Evolutionary conservation across 2,888 invertebrate species (phyloP), one percentile per base, ranked within the genome.

Genomic region (Hirtodrosophila duncani): DNA sequence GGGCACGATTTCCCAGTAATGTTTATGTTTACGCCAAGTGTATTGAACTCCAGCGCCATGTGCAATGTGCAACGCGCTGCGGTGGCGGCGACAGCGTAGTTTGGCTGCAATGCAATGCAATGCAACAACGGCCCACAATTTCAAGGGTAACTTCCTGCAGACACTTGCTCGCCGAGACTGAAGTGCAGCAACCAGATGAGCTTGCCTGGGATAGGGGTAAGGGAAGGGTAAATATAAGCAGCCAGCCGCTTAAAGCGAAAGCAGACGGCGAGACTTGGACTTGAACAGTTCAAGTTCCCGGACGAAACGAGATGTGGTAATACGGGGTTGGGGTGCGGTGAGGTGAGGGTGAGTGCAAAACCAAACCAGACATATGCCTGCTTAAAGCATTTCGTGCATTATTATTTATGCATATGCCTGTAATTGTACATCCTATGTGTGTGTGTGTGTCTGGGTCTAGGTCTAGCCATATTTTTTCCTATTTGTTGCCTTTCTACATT

Each of bases 61-160:
- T 49, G 69, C 61, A 57, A 34, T 29, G 45, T 53, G 51, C 56
- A 38, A 53, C 43, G 43, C 27, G 26, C 42, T 58, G 38, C 18
- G 18, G 27, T 29, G 16, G n/a, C n/a, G 16, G 29, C 27, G 23
- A 38, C 48, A 41, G 39, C 42, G 58, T 55, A 51, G n/a, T n/a
- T 62, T 8, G 21, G 21, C 13, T 46, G 61, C 45, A 61, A 62
- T 58, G 62, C 63, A 46, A 61, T 75, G 65, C 70, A 58, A 27
- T 36, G 21, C 42, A 44, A 42, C 27, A 52, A 48, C 26, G 50
- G 67, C 44, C n/a, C 24, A 65, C 48, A 66, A 68, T 80, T 80
- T 80, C 79, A 80, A 80, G 79, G 79, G 79, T 80, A 80, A 81
- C 77, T n/a, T n/a, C n/a, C n/a, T 72, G 75, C 75, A 75, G 75